A percentile compares a stretch with the other conserved stretches of the same genome.
phyloP scores from a whole-genome alignment of 2,888 invertebrate species.

The Andrena chrysosceles region DNA sequence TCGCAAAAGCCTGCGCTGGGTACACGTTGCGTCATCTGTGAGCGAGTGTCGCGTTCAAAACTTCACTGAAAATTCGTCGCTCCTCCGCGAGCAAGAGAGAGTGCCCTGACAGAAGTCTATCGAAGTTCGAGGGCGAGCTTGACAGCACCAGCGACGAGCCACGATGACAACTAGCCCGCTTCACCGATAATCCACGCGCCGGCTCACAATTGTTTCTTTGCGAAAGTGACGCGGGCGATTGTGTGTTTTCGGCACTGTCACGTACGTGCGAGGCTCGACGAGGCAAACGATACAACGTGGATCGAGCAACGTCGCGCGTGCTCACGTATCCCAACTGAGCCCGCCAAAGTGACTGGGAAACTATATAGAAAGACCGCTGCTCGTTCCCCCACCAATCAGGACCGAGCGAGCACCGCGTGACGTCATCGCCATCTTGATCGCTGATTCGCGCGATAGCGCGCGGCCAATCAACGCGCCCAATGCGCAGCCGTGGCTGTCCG shows the following conservation, averaged over 20 bases:
- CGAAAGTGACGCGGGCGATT: not conserved
- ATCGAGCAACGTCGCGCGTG: conserved; percentile 38
- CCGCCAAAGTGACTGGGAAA: conserved; percentile 80
- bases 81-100: not conserved
- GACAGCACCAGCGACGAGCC: conserved; percentile 10
- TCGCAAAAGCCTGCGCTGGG: conserved; percentile 79
- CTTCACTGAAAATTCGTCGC: conserved; percentile 44
- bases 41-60: conserved; percentile 43
- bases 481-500: conserved; percentile 30
- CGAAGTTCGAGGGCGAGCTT: conserved; percentile 4
- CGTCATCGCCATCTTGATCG: conserved; percentile 80
- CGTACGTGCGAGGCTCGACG: conserved; percentile 28
- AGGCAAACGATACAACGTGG: conserved; percentile 8
- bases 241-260: conserved; percentile 55
- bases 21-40: conserved; percentile 81
- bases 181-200: not conserved
- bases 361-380: conserved; percentile 79
- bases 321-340: conserved; percentile 76
- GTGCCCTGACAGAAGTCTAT: not conserved
- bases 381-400: conserved; percentile 61
- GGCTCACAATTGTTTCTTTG: not conserved
- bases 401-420: conserved; percentile 67
- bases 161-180: not conserved
- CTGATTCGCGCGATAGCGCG: conserved; percentile 76
- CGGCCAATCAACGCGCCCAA: conserved; percentile 65